A percentile compares a stretch with the other conserved stretches of the same genome.
phyloP scores from a whole-genome alignment of 2,797 vertebrate species.

The Okamejei kenojei region DNA sequence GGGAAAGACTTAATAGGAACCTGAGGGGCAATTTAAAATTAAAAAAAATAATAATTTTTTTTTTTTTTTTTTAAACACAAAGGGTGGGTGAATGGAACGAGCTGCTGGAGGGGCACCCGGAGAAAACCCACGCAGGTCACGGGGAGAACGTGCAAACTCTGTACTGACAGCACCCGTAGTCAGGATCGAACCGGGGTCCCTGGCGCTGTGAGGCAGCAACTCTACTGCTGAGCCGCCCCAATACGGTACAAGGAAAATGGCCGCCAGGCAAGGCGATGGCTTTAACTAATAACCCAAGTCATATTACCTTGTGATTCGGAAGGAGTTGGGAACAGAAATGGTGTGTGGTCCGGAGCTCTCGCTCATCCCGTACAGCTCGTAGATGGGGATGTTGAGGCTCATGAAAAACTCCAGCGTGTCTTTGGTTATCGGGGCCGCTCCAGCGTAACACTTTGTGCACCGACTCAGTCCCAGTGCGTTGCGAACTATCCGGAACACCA shows the following conservation, averaged over 20 bases:
- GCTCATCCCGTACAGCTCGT: constrained; percentile 86
- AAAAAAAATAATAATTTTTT: no score
- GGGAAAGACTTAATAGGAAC: no score
- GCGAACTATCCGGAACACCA: constrained; percentile 79
- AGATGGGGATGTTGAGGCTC: constrained; percentile 78
- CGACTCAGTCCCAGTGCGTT: constrained; percentile 76
- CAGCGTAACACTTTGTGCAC: constrained; percentile 73
- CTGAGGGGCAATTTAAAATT: no score
- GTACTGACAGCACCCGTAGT: no score
- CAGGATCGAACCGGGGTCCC: no score
- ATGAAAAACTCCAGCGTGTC: constrained; percentile 86
- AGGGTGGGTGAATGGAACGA: no score
- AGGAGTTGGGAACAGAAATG: constrained; percentile 50
- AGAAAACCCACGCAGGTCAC: no score
- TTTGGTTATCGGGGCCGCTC: constrained; percentile 76
- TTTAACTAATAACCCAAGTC: background rate
- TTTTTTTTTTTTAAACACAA: no score
- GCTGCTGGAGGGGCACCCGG: no score
- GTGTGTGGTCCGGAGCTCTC: constrained; percentile 84
- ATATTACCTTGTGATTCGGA: constrained; percentile 70
- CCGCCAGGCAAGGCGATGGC: background rate
- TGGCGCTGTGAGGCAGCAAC: no score
- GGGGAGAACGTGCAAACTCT: no score
- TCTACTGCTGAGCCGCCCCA: no score
- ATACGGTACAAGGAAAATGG: background rate